Evolutionary conservation across 2,113 vertebrate genomes (phyloP).

Genomic region (Megaceryle maxima): DNA sequence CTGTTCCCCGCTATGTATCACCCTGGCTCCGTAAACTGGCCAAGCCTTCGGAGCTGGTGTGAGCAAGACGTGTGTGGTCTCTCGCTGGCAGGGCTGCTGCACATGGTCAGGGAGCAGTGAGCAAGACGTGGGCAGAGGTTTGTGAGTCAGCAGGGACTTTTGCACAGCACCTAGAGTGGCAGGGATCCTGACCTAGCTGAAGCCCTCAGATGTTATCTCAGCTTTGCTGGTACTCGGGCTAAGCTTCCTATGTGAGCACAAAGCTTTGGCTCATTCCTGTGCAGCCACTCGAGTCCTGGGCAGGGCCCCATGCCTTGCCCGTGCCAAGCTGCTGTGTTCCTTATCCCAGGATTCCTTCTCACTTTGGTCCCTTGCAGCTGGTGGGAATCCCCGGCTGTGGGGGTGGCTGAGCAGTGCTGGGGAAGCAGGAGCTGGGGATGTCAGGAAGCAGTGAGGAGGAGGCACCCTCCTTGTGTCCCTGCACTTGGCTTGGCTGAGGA

Average conservation of each 20-base stretch:
- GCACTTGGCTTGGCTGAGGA: neutral
- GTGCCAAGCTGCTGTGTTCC: neutral
- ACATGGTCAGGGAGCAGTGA: neutral
- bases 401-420: neutral
- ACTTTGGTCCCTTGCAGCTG: neutral
- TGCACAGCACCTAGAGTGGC: neutral
- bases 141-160: neutral
- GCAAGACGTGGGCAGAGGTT: neutral
- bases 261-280: neutral
- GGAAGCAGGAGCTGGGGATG: neutral
- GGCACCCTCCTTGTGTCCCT: neutral
- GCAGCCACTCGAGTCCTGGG: neutral
- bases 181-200: neutral
- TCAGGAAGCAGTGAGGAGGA: neutral
- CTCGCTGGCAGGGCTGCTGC: neutral
- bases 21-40: neutral
- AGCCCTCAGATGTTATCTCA: neutral
- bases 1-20: neutral
- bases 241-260: neutral
- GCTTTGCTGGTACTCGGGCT: neutral
- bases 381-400: neutral
- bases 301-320: neutral
- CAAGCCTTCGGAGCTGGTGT: neutral
- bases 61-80: accelerated
- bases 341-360: accelerated